These are phyloP conservation scores for Liparis tanakae DNA, from an alignment of 2,797 vertebrate species.

Conservation along the genomic window DNA sequence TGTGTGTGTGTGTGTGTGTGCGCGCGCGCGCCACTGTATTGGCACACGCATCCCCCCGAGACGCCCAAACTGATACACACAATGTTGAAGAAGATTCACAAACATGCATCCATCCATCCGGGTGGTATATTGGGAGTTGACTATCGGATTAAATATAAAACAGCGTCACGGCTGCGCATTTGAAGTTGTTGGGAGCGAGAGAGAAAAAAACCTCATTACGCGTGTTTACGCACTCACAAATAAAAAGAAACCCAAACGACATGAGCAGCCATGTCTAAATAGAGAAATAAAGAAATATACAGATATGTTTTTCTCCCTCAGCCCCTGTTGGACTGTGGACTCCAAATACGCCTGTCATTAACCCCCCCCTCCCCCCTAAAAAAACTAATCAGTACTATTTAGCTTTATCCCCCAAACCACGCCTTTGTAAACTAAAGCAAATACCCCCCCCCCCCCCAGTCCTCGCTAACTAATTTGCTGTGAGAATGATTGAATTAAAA, in stretches of 20 bases:
- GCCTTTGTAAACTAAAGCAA: not conserved
- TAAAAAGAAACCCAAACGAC: not conserved
- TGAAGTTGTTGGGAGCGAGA: slow-evolving; percentile 7
- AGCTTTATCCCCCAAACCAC: not conserved
- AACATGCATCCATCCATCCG: not conserved
- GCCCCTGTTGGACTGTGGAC: not conserved
- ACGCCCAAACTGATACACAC: slow-evolving; percentile 49
- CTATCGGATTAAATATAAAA: not conserved
- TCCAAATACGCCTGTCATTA: not conserved
- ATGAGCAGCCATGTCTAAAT: not conserved
- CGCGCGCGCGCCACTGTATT: not conserved
- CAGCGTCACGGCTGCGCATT: not conserved
- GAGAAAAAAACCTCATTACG: not conserved
- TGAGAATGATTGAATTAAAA: slow-evolving; percentile 45
- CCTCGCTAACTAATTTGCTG: not conserved
- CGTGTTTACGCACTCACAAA: slow-evolving; percentile 7
- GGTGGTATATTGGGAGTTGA: not conserved
- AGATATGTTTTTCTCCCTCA: not conserved
- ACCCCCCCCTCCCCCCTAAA: not conserved
- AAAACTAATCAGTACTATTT: not conserved
- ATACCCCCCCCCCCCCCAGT: not conserved
- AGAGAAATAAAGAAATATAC: not conserved
- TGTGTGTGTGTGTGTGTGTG: slow-evolving; percentile 7
- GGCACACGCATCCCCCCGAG: slow-evolving; percentile 17
- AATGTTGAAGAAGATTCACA: not conserved